Base-by-base conservation (phyloP, 2,888 invertebrate genomes). In the Netelia melanura region DNA sequence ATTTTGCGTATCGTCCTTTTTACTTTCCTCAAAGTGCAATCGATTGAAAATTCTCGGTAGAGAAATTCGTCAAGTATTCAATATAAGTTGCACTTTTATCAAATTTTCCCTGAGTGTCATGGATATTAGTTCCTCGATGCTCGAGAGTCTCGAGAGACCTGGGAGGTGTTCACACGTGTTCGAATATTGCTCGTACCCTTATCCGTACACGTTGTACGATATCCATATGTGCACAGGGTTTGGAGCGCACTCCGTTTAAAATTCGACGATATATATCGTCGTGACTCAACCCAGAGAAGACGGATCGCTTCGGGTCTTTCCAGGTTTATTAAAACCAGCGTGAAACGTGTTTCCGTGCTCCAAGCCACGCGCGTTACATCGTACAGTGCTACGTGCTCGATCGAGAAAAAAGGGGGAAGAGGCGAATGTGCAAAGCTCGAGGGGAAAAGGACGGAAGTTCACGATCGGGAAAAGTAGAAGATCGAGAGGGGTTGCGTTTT, bases 241-340 rank as follows among this genome's bases (percentile, higher is more conserved):
- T 25, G n/a, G 44, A 25, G 70, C 61, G 71, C 56, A 58, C 48
- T 52, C n/a, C 48, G 79, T 64, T 80, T 78, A 64, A 75, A 76
- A 83, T 83, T 83, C 80, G 72, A 83, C 79, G 67, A 81, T 71
- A 21, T 83, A 86, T 86, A 87, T 87, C 84, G 83, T 79, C 77
- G 78, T 75, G 87, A 83, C 64, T 83, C 76, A 85, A 75, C 65
- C 74, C 21, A 74, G 86, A 30, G 81, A 90, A 89, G 90, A 90
- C 88, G 89, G 82, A 90, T 90, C 87, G 89, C 74, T 87, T 77
- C 83, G 87, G 70, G 87, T 77, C 79, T 82, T 81, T 72, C 85
- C 81, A 82, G 88, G 88, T 90, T 91, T 91, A 90, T 90, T 91
- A 91, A 90, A 90, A 88, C 87, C 38, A 86, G 85, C 79, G 87